Evolutionary conservation across 2,888 invertebrate genomes (phyloP), one percentile per base, ranked within the genome.

Genomic region (Sphinx pinastri): DNA sequence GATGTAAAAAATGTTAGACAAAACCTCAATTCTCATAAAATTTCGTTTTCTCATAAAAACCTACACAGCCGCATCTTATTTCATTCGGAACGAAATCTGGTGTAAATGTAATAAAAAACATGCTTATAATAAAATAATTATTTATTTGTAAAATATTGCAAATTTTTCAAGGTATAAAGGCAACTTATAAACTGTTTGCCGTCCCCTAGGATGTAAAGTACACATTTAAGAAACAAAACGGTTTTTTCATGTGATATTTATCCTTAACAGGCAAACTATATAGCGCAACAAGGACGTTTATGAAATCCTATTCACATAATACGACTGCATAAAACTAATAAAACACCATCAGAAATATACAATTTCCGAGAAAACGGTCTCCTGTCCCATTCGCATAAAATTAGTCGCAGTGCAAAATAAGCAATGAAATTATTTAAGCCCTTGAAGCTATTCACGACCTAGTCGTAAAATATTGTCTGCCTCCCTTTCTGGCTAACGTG

Each of bases 341-440:
- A 78, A 78, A 77, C 78, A 74, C 70, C 71, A 69, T 70, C 67
- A 75, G 76, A 75, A 74, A 74, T 75, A 76, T 74, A 77, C 71
- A 77, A 77, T 78, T 79, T 88, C 89, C 84, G 75, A 72, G 88
- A 89, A 91, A 81, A 78, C 80, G 82, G 81, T 77, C 81, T 78
- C 79, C 76, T 79, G 77, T 77, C 76, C 80, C 82, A 84, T 84
- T 83, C 82, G 88, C 84, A 88, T 91, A 89, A 91, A 92, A 92
- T 92, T 92, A 91, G 92, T 91, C 88, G 84, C 84, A 87, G 82
- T 76, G 81, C 89, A 91, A 91, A 92, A 91, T 90, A 89, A 92
- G 90, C 88, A 89, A 91, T 90, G 87, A 87, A 91, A 89, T 81
- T 82, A 81, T 84, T 86, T 84, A 84, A 85, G 84, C 87, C 88